A percentile compares a stretch with the other conserved stretches of the same genome.
phyloP scores from a whole-genome alignment of 2,888 invertebrate species.

The Yponomeuta sedellus region DNA sequence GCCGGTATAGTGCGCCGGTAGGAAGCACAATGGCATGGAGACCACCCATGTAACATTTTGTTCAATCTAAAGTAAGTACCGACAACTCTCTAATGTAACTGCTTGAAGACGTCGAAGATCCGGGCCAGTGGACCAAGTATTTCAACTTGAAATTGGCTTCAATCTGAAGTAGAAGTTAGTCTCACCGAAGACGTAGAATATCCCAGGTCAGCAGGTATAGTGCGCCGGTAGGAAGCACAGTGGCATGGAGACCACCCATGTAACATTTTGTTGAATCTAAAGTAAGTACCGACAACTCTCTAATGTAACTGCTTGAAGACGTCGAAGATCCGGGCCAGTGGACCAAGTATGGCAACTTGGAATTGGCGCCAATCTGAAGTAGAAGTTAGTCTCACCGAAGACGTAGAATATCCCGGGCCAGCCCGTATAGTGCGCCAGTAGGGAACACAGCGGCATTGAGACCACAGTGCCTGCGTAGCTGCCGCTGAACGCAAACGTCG shows the following conservation, averaged over 20 bases:
- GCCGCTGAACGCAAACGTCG: constrained; percentile 90
- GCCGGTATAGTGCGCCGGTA: constrained; percentile 82
- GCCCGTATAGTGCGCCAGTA: constrained; percentile 82
- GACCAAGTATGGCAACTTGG: too few relatives aligned
- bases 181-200: constrained; percentile 87
- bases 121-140: too few relatives aligned
- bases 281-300: too few relatives aligned
- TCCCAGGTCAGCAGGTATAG: constrained; percentile 85
- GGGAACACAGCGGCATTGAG: constrained; percentile 86
- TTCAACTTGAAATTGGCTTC: too few relatives aligned
- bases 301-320: too few relatives aligned
- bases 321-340: too few relatives aligned
- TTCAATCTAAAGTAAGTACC: too few relatives aligned
- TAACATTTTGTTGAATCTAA: too few relatives aligned
- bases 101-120: too few relatives aligned
- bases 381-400: constrained; percentile 70
- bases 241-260: constrained; percentile 82
- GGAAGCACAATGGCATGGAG: constrained; percentile 86
- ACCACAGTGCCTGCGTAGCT: constrained; percentile 91
- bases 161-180: background rate
- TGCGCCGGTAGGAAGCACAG: constrained; percentile 84
- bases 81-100: too few relatives aligned
- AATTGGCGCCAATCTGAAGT: too few relatives aligned
- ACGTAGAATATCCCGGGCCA: constrained; percentile 91
- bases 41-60: constrained; percentile 59